Conservation (phyloP, 2,113 vertebrate species). For the Salvelinus sp. region DNA sequence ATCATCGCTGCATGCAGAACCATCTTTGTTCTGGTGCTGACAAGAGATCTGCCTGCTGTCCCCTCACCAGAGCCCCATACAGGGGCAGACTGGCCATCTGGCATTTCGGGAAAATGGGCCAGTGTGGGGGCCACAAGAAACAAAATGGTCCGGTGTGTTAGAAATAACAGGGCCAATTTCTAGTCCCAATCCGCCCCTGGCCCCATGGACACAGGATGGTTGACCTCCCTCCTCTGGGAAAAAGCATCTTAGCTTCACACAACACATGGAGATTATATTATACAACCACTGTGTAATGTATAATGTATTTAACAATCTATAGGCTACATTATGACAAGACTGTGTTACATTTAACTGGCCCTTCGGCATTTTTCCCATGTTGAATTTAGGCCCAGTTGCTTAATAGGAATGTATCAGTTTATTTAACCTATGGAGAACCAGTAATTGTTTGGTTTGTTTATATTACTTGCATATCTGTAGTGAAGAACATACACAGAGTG, state of each 20-base stretch:
- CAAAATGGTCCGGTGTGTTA: too few relatives aligned
- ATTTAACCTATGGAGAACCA: neutral
- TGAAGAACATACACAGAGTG: neutral
- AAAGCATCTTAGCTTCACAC: neutral
- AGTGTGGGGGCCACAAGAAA: too few relatives aligned
- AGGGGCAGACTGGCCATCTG: too few relatives aligned
- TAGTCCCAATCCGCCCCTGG: too few relatives aligned
- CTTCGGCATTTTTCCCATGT: neutral
- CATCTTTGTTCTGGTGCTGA: slow-evolving; percentile 17
- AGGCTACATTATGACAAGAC: neutral
- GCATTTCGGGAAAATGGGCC: too few relatives aligned
- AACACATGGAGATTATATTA: too few relatives aligned
- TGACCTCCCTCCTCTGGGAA: slow-evolving; percentile 13
- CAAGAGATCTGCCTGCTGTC: slow-evolving; percentile 9
- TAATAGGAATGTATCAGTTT: neutral
- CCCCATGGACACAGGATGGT: neutral
- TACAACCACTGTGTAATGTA: neutral
- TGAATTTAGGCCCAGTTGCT: neutral
- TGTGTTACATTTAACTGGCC: neutral
- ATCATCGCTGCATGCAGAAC: neutral
- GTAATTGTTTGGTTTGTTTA: slow-evolving; percentile 18
- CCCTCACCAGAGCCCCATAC: neutral
- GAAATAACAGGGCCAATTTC: too few relatives aligned
- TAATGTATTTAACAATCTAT: neutral
- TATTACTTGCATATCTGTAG: slow-evolving; percentile 10